These are phyloP conservation scores for Pangasius sanitwongsei DNA, from an alignment of 2,797 vertebrate genomes.

Conservation along the genomic window DNA sequence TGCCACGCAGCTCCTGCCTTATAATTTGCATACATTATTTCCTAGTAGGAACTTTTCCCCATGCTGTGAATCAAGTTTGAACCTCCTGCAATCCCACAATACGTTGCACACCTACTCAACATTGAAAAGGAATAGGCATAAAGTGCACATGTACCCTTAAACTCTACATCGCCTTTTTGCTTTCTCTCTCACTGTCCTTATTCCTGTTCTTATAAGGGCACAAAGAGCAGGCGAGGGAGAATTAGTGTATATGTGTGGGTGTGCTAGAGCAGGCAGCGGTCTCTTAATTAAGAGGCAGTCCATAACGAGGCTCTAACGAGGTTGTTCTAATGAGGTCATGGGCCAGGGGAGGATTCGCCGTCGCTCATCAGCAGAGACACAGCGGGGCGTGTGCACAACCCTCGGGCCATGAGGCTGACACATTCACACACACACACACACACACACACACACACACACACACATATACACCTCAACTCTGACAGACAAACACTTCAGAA, in stretches of 20 bases:
- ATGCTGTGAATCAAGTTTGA: background rate
- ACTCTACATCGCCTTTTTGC: background rate
- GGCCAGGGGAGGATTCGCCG: conserved; percentile 50
- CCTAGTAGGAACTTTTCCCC: background rate
- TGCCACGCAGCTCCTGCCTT: background rate
- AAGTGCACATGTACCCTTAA: background rate
- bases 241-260: conserved; percentile 41
- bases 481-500: conserved; percentile 27
- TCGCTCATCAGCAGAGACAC: conserved; percentile 48
- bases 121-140: background rate
- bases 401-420: conserved; percentile 26
- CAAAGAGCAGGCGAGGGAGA: conserved; percentile 25
- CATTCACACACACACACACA: background rate
- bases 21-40: background rate
- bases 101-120: background rate
- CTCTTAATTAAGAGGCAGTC: conserved; percentile 78
- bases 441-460: background rate
- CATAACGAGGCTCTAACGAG: conserved; percentile 69
- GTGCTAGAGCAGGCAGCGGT: conserved; percentile 64
- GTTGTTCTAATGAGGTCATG: conserved; percentile 60
- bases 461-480: conserved; percentile 21
- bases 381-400: conserved; percentile 20
- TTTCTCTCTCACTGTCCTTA: conserved; percentile 4
- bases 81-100: background rate
- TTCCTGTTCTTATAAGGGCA: conserved; percentile 4